A percentile compares a stretch with the other conserved stretches of the same genome.
phyloP scores from a whole-genome alignment of 1,140 invertebrate species.

The Macrosteles quadrilineatus region DNA sequence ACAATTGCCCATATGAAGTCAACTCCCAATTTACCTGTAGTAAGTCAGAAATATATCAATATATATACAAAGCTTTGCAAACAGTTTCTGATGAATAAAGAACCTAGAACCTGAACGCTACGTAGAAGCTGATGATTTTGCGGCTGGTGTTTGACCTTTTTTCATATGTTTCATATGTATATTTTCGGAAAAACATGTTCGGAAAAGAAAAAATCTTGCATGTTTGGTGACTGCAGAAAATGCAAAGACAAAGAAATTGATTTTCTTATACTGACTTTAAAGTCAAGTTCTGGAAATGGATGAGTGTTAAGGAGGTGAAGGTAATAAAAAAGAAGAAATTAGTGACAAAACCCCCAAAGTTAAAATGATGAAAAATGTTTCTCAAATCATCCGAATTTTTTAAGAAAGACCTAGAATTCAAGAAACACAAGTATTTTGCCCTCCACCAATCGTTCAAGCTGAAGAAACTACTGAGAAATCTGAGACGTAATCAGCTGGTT shows the following conservation, averaged over 20 bases:
- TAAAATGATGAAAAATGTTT: not conserved
- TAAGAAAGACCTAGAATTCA: constrained; percentile 4
- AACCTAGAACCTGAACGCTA: too few species aligned
- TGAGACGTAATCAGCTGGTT: constrained; percentile 9
- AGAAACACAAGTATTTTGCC: not conserved
- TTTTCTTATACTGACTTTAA: constrained; percentile 3
- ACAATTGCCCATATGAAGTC: too few species aligned
- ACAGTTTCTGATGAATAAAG: too few species aligned
- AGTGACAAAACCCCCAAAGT: constrained; percentile 5
- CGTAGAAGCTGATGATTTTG: too few species aligned
- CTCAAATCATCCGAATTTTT: not conserved
- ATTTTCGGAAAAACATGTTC: too few species aligned
- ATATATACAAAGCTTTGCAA: too few species aligned
- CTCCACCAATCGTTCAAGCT: constrained; percentile 18
- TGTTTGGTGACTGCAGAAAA: constrained; percentile 1
- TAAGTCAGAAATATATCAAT: too few species aligned
- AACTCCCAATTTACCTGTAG: too few species aligned
- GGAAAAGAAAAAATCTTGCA: too few species aligned
- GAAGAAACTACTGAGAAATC: constrained; percentile 12
- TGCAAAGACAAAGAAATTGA: constrained; percentile 12
- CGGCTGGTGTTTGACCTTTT: too few species aligned
- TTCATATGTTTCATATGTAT: too few species aligned
- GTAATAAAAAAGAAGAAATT: constrained; percentile 11
- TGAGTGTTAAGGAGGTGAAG: constrained; percentile 10
- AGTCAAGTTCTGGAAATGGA: constrained; percentile 3